These are phyloP conservation scores for Cirrhinus mrigala DNA, from an alignment of 2,797 vertebrate species.

Conservation along the genomic window DNA sequence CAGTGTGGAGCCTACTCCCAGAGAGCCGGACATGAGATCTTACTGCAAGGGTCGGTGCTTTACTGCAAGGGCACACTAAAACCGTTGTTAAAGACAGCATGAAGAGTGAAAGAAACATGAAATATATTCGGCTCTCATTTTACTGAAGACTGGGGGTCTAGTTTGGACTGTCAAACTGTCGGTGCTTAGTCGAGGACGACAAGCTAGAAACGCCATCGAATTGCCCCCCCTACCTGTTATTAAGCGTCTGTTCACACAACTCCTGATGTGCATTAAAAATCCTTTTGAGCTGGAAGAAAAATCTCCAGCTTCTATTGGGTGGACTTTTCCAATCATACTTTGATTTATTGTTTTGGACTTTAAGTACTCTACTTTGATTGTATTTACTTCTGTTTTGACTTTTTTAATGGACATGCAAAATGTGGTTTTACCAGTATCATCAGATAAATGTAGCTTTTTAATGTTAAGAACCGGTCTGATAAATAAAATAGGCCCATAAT, in stretches of 20 bases:
- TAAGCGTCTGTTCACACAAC: slow-evolving; percentile 15
- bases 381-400: not conserved
- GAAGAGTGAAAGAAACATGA: slow-evolving; percentile 46
- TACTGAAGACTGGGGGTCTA: slow-evolving; percentile 47
- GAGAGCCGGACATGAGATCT: slow-evolving; percentile 63
- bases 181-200: slow-evolving; percentile 3
- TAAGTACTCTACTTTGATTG: not conserved
- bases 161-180: slow-evolving; percentile 36
- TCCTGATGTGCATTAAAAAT: slow-evolving; percentile 38
- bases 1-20: slow-evolving; percentile 57
- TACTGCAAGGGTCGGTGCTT: slow-evolving; percentile 59
- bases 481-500: not conserved
- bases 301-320: not conserved
- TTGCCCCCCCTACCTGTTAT: slow-evolving; percentile 41
- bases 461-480: not conserved
- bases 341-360: not conserved
- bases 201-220: slow-evolving; percentile 22
- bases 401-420: not conserved
- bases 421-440: not conserved
- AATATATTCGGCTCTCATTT: slow-evolving; percentile 33
- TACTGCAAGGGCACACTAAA: slow-evolving; percentile 55
- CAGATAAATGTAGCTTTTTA: not conserved
- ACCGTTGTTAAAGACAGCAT: slow-evolving; percentile 57
- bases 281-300: not conserved
- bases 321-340: not conserved